Base-by-base conservation (phyloP, 2,888 invertebrate genomes). In the Sisyra nigra region DNA sequence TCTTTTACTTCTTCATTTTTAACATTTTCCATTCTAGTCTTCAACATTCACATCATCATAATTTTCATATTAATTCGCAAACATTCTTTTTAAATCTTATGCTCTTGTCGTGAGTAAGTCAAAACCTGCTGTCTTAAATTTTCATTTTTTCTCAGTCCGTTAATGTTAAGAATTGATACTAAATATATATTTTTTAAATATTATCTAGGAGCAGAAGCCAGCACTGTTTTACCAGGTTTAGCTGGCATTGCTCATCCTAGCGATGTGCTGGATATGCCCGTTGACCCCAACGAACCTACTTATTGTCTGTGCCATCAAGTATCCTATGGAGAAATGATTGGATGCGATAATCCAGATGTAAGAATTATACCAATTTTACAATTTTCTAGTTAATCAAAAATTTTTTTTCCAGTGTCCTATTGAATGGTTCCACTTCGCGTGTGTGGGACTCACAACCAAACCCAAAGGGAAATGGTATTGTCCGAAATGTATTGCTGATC, bases 271-370 rank as follows among this genome's bases (percentile, higher is more conserved):
- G 87, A 87, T 52, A 87, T 87, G 87, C 87, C 87, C 0, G 87
- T 87, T 1, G 87, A 98, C 69, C 97, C 97, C 0, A 97, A 97
- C 58, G 97, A 98, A 60, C 97, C 97, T 0, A 96, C 94, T 0
- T 98, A 98, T 60, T 98, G 96, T 61, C 68, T 94, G 32, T 98
- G 97, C 57, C 93, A 96, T 63, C 96, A 97, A 74, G 86, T 87
- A 40, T 92, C 92, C 3, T 93, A 91, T 54, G 93, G 93, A 44
- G 89, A 93, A 68, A 94, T 94, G 93, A 91, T 94, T 57, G 89
- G 87, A 49, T 94, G 93, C 70, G 93, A 94, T 65, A 93, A 93
- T 63, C 80, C 80, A 40, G 86, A 86, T 69, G 84, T 77, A 63
- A 69, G 69, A 65, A 47, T 46, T 19, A 5, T 35, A 9, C 8